phyloP scores from a whole-genome alignment of 2,888 invertebrate species.

The Lasioglossum malachurum region DNA sequence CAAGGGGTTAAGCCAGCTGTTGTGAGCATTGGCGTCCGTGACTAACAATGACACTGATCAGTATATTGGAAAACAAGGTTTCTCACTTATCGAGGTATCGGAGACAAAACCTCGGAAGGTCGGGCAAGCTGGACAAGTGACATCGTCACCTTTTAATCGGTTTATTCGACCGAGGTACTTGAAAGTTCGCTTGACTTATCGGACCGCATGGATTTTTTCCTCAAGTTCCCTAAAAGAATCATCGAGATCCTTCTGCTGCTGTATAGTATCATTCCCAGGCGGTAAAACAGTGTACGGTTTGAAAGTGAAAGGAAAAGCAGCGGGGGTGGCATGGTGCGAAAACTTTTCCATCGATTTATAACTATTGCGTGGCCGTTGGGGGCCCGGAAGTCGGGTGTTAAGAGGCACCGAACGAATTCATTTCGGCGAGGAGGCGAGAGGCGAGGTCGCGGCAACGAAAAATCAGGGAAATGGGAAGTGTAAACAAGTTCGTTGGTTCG shows the following conservation, averaged over 20 bases:
- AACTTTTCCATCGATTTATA: slow-evolving; percentile 59
- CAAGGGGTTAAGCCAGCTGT: neutral
- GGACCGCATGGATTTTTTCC: neutral
- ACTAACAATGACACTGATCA: neutral
- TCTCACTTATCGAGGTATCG: neutral
- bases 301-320: neutral
- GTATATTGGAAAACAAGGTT: neutral
- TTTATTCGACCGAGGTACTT: neutral
- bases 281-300: neutral
- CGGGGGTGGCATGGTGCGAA: neutral
- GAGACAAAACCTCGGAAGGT: neutral
- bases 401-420: slow-evolving; percentile 45
- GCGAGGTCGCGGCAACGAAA: slow-evolving; percentile 45
- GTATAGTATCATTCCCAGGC: neutral
- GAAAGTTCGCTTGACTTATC: neutral
- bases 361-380: neutral
- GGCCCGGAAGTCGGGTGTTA: slow-evolving; percentile 17
- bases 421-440: slow-evolving; percentile 45
- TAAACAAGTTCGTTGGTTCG: slow-evolving; percentile 47
- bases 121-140: neutral
- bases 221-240: neutral
- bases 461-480: slow-evolving; percentile 62
- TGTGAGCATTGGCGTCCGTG: neutral
- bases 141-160: neutral
- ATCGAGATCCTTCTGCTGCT: neutral